Percentiles rank a stretch among this genome's conserved stretches.
phyloP scores from a whole-genome alignment of 2,888 invertebrate genomes.

The Pyrocoelia pectoralis region DNA sequence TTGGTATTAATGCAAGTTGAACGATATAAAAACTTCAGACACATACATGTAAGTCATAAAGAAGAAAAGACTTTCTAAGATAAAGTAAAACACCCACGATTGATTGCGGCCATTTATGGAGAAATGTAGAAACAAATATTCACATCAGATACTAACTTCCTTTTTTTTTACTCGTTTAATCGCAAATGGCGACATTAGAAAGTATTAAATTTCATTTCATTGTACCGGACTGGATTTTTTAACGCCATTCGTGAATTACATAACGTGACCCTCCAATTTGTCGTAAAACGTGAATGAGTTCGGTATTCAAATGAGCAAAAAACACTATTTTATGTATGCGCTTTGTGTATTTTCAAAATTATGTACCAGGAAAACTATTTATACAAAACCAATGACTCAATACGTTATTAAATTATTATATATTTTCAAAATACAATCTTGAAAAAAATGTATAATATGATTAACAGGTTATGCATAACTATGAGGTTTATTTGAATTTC shows the following conservation, averaged over 20 bases:
- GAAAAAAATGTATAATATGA: background rate
- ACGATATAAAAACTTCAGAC: conserved; percentile 21
- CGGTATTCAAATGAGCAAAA: background rate
- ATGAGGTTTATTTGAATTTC: conserved; percentile 33
- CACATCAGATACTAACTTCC: conserved; percentile 14
- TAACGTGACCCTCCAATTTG: background rate
- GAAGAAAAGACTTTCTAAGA: conserved; percentile 54
- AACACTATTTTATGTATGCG: background rate
- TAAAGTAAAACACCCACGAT: conserved; percentile 55
- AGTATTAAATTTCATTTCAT: conserved; percentile 20
- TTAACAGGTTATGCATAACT: conserved; percentile 6
- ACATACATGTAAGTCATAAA: conserved; percentile 49
- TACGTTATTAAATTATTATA: conserved; percentile 10
- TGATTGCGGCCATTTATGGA: conserved; percentile 48
- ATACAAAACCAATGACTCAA: background rate
- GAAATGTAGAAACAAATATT: conserved; percentile 43
- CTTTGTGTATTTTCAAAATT: background rate
- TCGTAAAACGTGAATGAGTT: background rate
- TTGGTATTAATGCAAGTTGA: background rate
- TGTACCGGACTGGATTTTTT: conserved; percentile 6
- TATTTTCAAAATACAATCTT: conserved; percentile 10
- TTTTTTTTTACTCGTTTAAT: conserved; percentile 10
- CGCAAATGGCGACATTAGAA: conserved; percentile 19
- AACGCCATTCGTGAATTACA: background rate
- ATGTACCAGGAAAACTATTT: conserved; percentile 9